Evolutionary conservation across 2,888 invertebrate species (phyloP).

Genomic region (Melanchra persicariae): DNA sequence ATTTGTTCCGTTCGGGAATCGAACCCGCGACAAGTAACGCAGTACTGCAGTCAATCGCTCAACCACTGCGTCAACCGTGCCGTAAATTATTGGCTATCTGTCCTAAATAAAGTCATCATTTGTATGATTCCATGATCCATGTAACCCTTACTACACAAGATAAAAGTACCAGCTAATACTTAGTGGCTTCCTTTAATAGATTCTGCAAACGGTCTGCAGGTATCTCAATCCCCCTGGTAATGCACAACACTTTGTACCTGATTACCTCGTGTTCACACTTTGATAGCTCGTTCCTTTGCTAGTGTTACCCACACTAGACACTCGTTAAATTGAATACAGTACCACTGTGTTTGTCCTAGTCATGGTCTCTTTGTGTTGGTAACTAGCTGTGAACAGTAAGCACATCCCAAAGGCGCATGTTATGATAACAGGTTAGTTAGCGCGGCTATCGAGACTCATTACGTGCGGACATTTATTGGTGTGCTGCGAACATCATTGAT

Average conservation of each 20-base stretch:
- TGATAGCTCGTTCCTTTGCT: background rate
- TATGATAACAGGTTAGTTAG: slow-evolving; percentile 16
- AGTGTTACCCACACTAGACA: background rate
- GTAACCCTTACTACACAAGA: too few species aligned
- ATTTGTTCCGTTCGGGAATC: too few species aligned
- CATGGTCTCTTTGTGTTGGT: slow-evolving; percentile 14
- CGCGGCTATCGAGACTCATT: slow-evolving; percentile 9
- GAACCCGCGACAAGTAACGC: too few species aligned
- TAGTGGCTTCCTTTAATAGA: too few species aligned
- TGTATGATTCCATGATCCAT: too few species aligned
- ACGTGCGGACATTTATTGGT: slow-evolving; percentile 3
- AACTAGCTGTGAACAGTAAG: slow-evolving; percentile 11
- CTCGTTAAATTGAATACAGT: slow-evolving; percentile 20
- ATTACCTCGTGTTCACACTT: slow-evolving; percentile 2
- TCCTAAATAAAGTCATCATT: too few species aligned
- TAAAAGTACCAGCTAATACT: too few species aligned
- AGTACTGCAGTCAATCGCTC: too few species aligned
- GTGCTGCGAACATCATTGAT: slow-evolving; percentile 6
- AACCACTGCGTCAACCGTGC: too few species aligned
- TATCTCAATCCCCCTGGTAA: background rate
- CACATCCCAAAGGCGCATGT: background rate
- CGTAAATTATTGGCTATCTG: too few species aligned
- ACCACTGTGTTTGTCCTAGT: slow-evolving; percentile 16
- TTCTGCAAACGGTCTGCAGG: background rate
- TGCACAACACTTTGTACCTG: background rate